Conservation (phyloP, 1,140 invertebrate species). For the Drosophila kikkawai region DNA sequence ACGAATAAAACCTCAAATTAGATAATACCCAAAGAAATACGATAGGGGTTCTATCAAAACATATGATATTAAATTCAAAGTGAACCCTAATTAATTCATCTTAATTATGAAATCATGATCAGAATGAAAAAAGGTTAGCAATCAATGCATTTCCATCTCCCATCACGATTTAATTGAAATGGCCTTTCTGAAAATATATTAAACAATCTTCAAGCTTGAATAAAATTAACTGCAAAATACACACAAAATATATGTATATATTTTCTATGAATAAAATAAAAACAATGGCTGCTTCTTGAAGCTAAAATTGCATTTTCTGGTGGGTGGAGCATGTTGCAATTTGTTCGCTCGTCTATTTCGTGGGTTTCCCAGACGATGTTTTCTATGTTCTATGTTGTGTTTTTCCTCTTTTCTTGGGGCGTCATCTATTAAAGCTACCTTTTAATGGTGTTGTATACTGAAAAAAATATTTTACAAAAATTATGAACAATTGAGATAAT, state of each 20-base stretch:
- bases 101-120: constrained; percentile 50
- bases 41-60: constrained; percentile 18
- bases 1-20: constrained; percentile 37
- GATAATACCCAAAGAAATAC: constrained; percentile 10
- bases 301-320: constrained; percentile 52
- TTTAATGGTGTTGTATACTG: constrained; percentile 10
- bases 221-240: constrained; percentile 44
- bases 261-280: constrained; percentile 38
- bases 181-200: constrained; percentile 40
- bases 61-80: constrained; percentile 35
- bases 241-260: constrained; percentile 50
- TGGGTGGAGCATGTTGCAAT: constrained; percentile 66
- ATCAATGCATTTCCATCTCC: constrained; percentile 50
- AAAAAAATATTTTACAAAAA: background rate
- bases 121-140: constrained; percentile 24
- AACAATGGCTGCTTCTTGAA: constrained; percentile 60
- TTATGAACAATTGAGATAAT: background rate
- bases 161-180: constrained; percentile 75
- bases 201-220: constrained; percentile 31
- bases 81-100: constrained; percentile 19
- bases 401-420: constrained; percentile 11
- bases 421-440: constrained; percentile 1
- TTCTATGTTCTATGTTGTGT: constrained; percentile 46
- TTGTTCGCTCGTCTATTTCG: constrained; percentile 54
- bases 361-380: constrained; percentile 37